Percentiles rank a stretch among this genome's conserved stretches.
Conservation (phyloP, 2,888 invertebrate species). For the Apodemia zela region DNA sequence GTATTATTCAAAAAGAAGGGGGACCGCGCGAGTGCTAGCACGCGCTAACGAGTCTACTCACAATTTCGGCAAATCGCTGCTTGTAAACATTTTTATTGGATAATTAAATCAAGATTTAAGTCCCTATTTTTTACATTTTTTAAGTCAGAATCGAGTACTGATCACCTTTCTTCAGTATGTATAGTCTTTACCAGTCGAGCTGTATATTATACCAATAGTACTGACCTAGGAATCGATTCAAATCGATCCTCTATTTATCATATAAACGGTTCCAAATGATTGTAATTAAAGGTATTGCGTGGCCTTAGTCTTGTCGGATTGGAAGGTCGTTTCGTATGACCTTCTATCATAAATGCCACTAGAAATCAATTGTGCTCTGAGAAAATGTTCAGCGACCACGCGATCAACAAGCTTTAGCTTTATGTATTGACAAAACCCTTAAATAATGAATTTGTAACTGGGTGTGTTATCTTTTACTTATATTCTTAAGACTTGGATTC, state of each 20-base stretch:
- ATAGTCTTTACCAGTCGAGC: neutral
- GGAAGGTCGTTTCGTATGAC: conserved; percentile 41
- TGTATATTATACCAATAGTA: neutral
- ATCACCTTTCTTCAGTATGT: too few species aligned
- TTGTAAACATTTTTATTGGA: too few species aligned
- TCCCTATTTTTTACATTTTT: too few species aligned
- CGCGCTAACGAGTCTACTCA: too few species aligned
- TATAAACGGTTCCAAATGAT: conserved; percentile 1
- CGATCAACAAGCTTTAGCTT: neutral
- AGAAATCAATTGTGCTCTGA: conserved; percentile 41
- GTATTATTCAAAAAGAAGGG: too few species aligned
- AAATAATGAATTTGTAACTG: neutral
- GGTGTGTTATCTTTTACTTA: neutral
- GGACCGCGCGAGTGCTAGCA: too few species aligned
- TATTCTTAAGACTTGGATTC: too few species aligned
- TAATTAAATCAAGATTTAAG: too few species aligned
- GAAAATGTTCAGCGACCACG: conserved; percentile 21
- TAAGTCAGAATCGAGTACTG: too few species aligned
- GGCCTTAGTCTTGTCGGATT: conserved; percentile 31
- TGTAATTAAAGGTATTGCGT: conserved; percentile 26
- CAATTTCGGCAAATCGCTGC: neutral
- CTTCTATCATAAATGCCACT: conserved; percentile 42
- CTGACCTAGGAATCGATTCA: neutral
- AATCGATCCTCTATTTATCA: conserved; percentile 3
- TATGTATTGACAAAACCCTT: neutral